Evolutionary conservation across 2,113 vertebrate genomes (phyloP), one percentile per base, ranked within the genome.

Genomic region (Sander lucioperca): DNA sequence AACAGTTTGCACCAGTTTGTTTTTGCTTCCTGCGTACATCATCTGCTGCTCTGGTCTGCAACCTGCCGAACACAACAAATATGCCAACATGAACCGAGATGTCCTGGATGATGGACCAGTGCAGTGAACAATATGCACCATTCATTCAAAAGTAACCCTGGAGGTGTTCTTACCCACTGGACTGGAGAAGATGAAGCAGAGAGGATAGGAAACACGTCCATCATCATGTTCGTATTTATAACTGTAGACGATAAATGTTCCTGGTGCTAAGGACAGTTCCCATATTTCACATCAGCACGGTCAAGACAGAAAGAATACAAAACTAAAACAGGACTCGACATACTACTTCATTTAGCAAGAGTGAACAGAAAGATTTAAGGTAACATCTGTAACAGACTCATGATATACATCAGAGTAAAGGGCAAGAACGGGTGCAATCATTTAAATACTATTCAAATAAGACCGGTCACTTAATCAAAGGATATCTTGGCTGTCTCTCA

Each of bases 1-100:
- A 45, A 96, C 96, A 18, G 97, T 97, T 80, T 98, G 96, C 87
- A 99, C 98, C 87, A 99, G 95, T 79, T 97, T 97, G 92, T 98
- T 98, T 95, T 99, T 98, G 95, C 98, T 99, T 36, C 98, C 98
- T 51, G 98, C 98, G 61, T 99, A 99, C 97, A 99, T 99, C 97
- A 99, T 99, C 94, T 99, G 97, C 91, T 97, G 97, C 85, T 98
- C 97, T 51, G 97, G 97, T 86, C 96, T 97, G 93, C 98, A 99
- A 39, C 98, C 98, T 99, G 77, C 3, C 15, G 47, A 57, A 79
- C 57, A 74, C 53, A 63, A 76, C 53, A 59, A 50, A 72, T 0
- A 27, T 4, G 27, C 6, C 25, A 50, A 63, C 61, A 48, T 67
- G 10, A 62, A 19, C 30, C 27, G 16, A 13, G 12, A 56, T 4